phyloP scores from a whole-genome alignment of 2,888 invertebrate species.

The Suillia variegata region DNA sequence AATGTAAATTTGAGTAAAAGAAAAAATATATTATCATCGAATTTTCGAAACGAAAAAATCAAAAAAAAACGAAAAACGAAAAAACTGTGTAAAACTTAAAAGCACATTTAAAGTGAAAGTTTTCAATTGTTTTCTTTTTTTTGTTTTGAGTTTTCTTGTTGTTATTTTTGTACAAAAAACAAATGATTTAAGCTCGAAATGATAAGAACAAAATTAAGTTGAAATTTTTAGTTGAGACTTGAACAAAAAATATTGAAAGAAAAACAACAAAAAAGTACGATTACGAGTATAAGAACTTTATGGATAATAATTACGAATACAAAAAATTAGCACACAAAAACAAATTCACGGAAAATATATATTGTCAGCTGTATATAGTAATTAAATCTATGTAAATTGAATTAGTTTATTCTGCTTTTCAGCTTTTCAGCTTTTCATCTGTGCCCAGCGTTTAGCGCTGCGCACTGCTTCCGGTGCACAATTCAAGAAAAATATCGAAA shows the following conservation, averaged over 20 bases:
- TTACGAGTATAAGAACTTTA: constrained; percentile 16
- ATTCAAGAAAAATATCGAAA: too few relatives aligned
- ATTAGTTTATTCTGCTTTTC: neutral
- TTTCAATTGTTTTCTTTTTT: constrained; percentile 20
- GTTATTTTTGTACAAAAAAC: constrained; percentile 14
- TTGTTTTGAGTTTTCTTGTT: neutral
- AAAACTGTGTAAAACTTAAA: constrained; percentile 11
- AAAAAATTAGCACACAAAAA: constrained; percentile 60
- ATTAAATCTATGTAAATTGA: neutral
- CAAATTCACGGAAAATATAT: constrained; percentile 59
- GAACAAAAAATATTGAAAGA: constrained; percentile 1
- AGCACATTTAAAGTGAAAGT: constrained; percentile 9
- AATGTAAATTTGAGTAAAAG: neutral
- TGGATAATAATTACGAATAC: constrained; percentile 46
- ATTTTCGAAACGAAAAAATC: neutral
- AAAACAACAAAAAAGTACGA: neutral
- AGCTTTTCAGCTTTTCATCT: too few relatives aligned
- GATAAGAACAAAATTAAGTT: constrained; percentile 2
- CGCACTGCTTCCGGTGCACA: too few relatives aligned
- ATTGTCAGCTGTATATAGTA: constrained; percentile 23
- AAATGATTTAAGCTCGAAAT: constrained; percentile 7
- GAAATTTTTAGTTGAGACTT: constrained; percentile 1
- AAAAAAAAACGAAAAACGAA: too few relatives aligned
- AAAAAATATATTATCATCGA: neutral
- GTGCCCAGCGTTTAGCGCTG: too few relatives aligned